These are phyloP conservation scores for Rhincodon typus DNA, from an alignment of 2,797 vertebrate genomes.

Conservation along the genomic window DNA sequence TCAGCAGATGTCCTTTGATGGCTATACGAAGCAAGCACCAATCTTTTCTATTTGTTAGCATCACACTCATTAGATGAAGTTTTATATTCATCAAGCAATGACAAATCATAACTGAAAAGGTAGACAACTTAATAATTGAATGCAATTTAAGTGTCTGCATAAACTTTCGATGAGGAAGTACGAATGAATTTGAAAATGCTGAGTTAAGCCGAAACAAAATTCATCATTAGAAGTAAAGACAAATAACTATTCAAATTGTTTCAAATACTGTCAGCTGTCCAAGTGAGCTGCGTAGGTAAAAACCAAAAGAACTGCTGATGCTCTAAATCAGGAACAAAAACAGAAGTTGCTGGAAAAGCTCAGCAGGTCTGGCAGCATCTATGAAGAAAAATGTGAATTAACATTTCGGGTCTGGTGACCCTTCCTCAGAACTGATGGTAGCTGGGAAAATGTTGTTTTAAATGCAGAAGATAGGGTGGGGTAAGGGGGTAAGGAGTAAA, in stretches of 20 bases:
- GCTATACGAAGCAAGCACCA: background rate
- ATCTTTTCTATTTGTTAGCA: background rate
- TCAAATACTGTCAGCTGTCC: background rate
- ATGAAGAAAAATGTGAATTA: too few species aligned
- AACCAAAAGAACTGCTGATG: too few species aligned
- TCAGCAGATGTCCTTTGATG: background rate
- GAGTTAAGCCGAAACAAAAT: background rate
- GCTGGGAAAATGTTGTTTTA: too few species aligned
- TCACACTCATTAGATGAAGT: background rate
- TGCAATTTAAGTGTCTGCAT: background rate
- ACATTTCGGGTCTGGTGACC: too few species aligned
- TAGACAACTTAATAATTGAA: background rate
- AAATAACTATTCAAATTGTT: background rate
- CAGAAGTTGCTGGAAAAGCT: too few species aligned
- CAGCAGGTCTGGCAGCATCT: too few species aligned
- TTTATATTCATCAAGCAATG: background rate
- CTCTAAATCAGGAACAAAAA: too few species aligned
- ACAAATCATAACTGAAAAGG: background rate
- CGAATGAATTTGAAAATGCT: background rate
- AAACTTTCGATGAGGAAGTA: background rate
- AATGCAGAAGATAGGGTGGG: too few species aligned
- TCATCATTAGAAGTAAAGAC: background rate
- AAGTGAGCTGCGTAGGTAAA: too few species aligned
- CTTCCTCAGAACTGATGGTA: too few species aligned
- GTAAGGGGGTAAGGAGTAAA: too few species aligned